Evolutionary conservation across 2,113 vertebrate species (phyloP).

Genomic region (Catharus minimus): DNA sequence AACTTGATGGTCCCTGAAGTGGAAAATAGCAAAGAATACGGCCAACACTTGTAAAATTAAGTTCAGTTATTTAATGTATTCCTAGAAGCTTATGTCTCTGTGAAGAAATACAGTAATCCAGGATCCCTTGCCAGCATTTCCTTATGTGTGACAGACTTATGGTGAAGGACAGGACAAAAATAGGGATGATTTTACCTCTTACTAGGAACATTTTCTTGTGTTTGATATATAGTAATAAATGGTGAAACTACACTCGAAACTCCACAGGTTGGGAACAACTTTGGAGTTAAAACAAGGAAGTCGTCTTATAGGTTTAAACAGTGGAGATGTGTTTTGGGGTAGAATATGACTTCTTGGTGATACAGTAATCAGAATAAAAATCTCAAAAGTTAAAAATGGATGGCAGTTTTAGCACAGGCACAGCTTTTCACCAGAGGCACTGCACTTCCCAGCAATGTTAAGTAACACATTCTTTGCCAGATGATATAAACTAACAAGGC

Average conservation of each 20-base stretch:
- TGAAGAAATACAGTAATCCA: neutral
- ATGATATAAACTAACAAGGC: neutral
- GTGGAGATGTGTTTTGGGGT: neutral
- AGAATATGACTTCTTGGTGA: neutral
- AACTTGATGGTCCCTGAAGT: neutral
- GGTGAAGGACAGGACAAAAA: neutral
- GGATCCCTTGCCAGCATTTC: neutral
- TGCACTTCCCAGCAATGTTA: neutral
- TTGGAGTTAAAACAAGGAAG: neutral
- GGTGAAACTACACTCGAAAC: neutral
- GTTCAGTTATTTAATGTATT: neutral
- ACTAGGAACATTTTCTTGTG: neutral
- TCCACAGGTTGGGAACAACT: neutral
- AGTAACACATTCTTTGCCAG: rapidly evolving
- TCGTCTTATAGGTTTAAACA: neutral
- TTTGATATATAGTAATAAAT: neutral
- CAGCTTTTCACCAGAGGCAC: neutral
- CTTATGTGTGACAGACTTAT: neutral
- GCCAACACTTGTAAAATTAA: constrained; percentile 25
- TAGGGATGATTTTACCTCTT: neutral
- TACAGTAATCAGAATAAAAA: neutral
- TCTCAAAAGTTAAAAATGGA: neutral
- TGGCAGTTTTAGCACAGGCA: neutral
- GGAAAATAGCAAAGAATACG: neutral
- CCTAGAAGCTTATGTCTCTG: neutral